phyloP scores from a whole-genome alignment of 1,140 invertebrate species.

The Cyclargus thomasi region DNA sequence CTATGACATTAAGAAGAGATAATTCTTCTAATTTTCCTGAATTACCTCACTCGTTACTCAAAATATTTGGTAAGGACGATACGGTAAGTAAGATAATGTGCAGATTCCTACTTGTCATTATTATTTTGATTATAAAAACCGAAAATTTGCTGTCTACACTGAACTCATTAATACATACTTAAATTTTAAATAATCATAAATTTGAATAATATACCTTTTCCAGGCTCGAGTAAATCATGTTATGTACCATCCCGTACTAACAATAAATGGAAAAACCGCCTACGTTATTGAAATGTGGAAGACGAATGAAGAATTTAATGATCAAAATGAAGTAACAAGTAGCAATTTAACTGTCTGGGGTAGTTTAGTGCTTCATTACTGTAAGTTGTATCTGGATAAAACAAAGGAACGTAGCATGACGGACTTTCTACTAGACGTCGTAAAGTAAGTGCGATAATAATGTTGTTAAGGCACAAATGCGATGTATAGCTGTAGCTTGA shows the following conservation, averaged over 20 bases:
- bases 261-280: conserved; percentile 33
- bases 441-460: conserved; percentile 40
- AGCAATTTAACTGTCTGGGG: conserved; percentile 42
- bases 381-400: conserved; percentile 41
- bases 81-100: conserved; percentile 23
- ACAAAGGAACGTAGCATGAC: conserved; percentile 46
- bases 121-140: no score
- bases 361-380: conserved; percentile 43
- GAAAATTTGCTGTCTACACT: no score
- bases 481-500: neutral
- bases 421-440: conserved; percentile 48
- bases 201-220: conserved; percentile 17
- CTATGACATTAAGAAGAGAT: conserved; percentile 27
- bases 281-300: conserved; percentile 54
- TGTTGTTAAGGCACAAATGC: neutral
- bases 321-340: conserved; percentile 38
- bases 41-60: conserved; percentile 28
- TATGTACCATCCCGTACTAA: conserved; percentile 43
- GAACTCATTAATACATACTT: neutral
- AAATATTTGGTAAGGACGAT: conserved; percentile 27
- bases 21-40: conserved; percentile 33
- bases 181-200: neutral
- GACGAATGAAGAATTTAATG: conserved; percentile 31
- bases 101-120: no score
- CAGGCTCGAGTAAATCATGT: conserved; percentile 37